Percentiles rank a stretch among this genome's conserved stretches.
These are phyloP conservation scores for Dicrurus megarhynchus DNA, from an alignment of 2,113 vertebrate species.

Conservation along the genomic window DNA sequence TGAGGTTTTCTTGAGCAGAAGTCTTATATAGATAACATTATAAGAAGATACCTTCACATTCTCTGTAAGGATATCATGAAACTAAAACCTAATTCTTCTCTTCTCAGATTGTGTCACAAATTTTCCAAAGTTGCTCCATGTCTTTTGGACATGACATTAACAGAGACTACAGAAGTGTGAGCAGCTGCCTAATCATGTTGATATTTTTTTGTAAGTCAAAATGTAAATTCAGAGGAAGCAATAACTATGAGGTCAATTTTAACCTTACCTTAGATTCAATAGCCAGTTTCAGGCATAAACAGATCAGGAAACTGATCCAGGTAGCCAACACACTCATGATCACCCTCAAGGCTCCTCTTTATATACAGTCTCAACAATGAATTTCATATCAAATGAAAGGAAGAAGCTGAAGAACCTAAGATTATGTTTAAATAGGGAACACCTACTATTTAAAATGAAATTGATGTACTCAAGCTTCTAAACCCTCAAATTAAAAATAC, in stretches of 20 bases:
- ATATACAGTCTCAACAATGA: neutral
- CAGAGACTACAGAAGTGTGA: neutral
- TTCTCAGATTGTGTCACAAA: neutral
- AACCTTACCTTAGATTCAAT: neutral
- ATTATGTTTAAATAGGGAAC: neutral
- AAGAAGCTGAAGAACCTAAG: neutral
- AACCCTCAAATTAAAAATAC: neutral
- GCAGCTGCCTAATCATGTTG: neutral
- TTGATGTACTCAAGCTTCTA: neutral
- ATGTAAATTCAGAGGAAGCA: neutral
- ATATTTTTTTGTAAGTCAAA: neutral
- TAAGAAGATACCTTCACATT: neutral
- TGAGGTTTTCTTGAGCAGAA: neutral
- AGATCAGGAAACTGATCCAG: neutral
- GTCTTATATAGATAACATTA: too few relatives aligned
- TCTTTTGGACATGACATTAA: neutral
- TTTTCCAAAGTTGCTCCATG: neutral
- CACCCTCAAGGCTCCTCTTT: neutral
- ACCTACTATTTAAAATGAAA: neutral
- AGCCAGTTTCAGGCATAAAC: neutral
- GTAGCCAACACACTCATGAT: too few relatives aligned
- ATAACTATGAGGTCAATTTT: neutral
- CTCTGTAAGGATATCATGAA: neutral
- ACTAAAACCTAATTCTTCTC: neutral
- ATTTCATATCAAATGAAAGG: neutral